Evolutionary conservation across 2,888 invertebrate species (phyloP), one percentile per base, ranked within the genome.

Genomic region (Hydriomena furcata): DNA sequence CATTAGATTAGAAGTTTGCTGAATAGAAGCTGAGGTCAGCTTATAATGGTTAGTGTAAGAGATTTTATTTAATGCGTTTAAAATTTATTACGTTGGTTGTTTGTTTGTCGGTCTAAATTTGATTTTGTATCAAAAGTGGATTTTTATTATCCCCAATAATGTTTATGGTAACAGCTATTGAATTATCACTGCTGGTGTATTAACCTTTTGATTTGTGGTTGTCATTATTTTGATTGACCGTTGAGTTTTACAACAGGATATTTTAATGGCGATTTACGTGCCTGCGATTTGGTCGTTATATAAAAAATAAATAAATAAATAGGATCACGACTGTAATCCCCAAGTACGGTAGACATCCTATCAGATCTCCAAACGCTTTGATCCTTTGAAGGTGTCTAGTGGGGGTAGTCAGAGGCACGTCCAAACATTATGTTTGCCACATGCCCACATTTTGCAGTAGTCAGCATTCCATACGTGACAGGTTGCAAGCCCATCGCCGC

Each of bases 61-160:
- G 75, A 79, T 76, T 81, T 76, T 67, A 73, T 84, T 82, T 84
- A 87, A 86, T 87, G 76, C 79, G 72, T 81, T 84, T 80, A 76
- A 84, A 84, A 86, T 88, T 87, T 88, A 88, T 88, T 76, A 73
- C 76, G 57, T 52, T 57, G 61, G 61, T 63, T 68, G 71, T 76
- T 79, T 81, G 76, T 77, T 76, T 77, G 77, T 75, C 66, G 74
- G 76, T 76, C 65, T 68, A 40, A 78, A 78, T 82, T 82, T 77
- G 82, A 81, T 84, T 81, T 79, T 61, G 71, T 68, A 66, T 78
- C 79, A 81, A 73, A 79, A 80, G 81, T 81, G 78, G 74, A 75
- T 68, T 79, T 86, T 84, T 84, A 84, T 79, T 68, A 73, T 78
- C 71, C 61, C 60, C 69, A 71, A 79, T 80, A 79, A 81, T 78